Percentiles rank a stretch among this genome's conserved stretches.
Conservation (phyloP, 2,113 vertebrate species). For the Ginglymostoma cirratum region DNA sequence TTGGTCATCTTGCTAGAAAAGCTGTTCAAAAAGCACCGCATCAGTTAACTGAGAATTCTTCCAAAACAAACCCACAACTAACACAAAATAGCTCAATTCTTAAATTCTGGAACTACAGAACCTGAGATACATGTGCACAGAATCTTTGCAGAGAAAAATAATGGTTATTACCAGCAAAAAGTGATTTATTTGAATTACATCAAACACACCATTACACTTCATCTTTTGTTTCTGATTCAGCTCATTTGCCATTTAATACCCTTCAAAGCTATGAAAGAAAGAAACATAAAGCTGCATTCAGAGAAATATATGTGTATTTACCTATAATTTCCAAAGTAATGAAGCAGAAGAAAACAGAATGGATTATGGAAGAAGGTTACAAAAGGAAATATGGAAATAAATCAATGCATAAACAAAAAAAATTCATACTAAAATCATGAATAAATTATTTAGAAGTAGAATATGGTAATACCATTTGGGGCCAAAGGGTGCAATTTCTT, state of each 20-base stretch:
- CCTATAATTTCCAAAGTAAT: not conserved
- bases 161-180: not conserved
- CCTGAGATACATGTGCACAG: not conserved
- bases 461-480: not conserved
- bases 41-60: not conserved
- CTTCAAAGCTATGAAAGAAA: not conserved
- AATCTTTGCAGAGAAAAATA: not conserved
- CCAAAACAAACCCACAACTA: not conserved
- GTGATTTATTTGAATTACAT: not conserved
- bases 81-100: not conserved
- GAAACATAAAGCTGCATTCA: not conserved
- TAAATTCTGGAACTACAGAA: not conserved
- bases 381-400: not conserved
- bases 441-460: not conserved
- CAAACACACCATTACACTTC: not conserved
- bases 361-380: not conserved
- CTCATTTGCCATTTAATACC: conserved; percentile 13
- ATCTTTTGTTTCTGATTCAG: not conserved
- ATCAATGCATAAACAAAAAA: not conserved
- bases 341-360: not conserved
- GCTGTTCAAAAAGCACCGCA: not conserved
- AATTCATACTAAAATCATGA: not conserved
- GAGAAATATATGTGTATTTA: not conserved
- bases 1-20: not conserved
- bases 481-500: not conserved